Percentiles rank a stretch among this genome's conserved stretches.
These are phyloP conservation scores for Melanotaenia boesemani DNA, from an alignment of 2,797 vertebrate species.

Conservation along the genomic window DNA sequence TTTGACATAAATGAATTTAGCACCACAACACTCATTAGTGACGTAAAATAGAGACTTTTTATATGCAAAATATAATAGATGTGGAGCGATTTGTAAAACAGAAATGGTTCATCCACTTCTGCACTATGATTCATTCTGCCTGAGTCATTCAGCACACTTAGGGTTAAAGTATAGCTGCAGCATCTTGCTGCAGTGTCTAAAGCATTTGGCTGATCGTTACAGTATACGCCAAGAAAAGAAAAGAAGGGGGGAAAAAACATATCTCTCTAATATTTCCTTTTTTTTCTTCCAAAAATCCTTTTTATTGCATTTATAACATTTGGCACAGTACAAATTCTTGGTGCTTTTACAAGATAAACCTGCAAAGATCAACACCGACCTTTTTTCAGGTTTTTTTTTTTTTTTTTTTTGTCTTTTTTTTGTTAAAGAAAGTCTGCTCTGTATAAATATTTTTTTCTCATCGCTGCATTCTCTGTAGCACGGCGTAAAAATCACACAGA, in stretches of 20 bases:
- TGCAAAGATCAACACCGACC: constrained; percentile 89
- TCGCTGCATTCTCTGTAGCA: constrained; percentile 88
- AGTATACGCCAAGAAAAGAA: constrained; percentile 79
- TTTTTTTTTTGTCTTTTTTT: constrained; percentile 45
- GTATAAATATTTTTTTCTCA: constrained; percentile 88
- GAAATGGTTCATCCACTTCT: constrained; percentile 82
- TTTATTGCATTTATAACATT: constrained; percentile 97
- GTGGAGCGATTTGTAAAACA: constrained; percentile 17
- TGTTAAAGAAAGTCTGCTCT: constrained; percentile 88
- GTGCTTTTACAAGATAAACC: constrained; percentile 92
- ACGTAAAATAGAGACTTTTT: constrained; percentile 16
- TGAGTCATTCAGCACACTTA: constrained; percentile 75
- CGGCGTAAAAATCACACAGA: constrained; percentile 89
- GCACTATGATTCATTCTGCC: constrained; percentile 68
- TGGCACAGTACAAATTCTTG: constrained; percentile 96
- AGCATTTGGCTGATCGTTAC: constrained; percentile 83
- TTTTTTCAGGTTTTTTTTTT: constrained; percentile 80
- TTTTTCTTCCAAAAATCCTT: constrained; percentile 87
- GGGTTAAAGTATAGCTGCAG: constrained; percentile 91
- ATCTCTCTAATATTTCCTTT: constrained; percentile 69
- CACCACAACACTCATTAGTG: constrained; percentile 16
- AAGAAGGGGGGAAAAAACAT: constrained; percentile 60
- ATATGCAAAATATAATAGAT: constrained; percentile 13
- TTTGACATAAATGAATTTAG: constrained; percentile 49
- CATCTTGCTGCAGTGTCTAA: constrained; percentile 90